Evolutionary conservation across 2,797 vertebrate genomes (phyloP).

Genomic region (Myripristis murdjan): DNA sequence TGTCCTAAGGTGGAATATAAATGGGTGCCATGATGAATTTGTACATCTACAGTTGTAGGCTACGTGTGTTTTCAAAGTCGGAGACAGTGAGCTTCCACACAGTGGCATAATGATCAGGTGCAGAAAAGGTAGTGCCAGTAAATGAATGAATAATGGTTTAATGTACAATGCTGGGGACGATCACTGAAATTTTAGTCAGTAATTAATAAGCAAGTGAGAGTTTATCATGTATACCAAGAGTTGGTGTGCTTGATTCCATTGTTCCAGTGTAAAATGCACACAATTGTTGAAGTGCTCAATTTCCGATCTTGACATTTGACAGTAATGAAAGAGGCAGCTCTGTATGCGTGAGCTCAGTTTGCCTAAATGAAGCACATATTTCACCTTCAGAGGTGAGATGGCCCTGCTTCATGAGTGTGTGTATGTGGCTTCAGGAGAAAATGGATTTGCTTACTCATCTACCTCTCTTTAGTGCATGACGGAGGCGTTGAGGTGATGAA

Average conservation of each 20-base stretch:
- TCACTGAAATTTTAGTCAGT: conserved; percentile 50
- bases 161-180: conserved; percentile 38
- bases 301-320: conserved; percentile 14
- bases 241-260: conserved; percentile 2
- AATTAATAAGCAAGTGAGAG: conserved; percentile 54
- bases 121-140: conserved; percentile 5
- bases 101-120: conserved; percentile 28
- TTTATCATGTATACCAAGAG: conserved; percentile 1
- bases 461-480: conserved; percentile 42
- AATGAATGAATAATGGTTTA: conserved; percentile 55
- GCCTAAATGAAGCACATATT: conserved; percentile 31
- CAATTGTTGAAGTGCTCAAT: conserved; percentile 16
- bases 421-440: conserved; percentile 27
- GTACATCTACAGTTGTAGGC: conserved; percentile 20
- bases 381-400: conserved; percentile 22
- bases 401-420: conserved; percentile 29
- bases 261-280: no score
- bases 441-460: conserved; percentile 54
- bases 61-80: conserved; percentile 26
- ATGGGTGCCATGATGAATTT: conserved; percentile 10
- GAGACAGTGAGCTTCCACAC: not conserved
- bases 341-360: conserved; percentile 9
- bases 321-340: not conserved
- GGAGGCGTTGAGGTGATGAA: conserved; percentile 59
- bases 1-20: conserved; percentile 14